Evolutionary conservation across 30 jellyfish, hydroid and myxozoan genomes (phyloP), one percentile per base, ranked within the genome.

Genomic region (Rhopilema esculentum): DNA sequence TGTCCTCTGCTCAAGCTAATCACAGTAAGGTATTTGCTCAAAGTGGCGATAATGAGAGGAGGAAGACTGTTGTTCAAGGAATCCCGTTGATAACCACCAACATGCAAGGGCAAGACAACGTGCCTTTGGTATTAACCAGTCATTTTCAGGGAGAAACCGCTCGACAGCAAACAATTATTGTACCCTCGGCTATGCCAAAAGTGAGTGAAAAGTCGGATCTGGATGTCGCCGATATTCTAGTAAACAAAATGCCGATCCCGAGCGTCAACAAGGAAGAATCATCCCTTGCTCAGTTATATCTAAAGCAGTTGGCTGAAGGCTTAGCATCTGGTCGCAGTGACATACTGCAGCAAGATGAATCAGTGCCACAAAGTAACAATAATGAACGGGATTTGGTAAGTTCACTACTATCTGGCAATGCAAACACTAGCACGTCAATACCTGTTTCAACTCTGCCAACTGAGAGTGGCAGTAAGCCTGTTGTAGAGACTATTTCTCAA

Each of bases 191-290:
- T 8, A 30, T 48, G 31, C 87, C 91, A 33, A 83, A 93, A 32
- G 88, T 88, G 0, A 85, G 94, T 78, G 99, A 92, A 49, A 94
- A 94, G 82, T 91, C 97, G 18, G 99, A 94, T 75, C 85, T 89
- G 0, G 99, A 94, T 81, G 97, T 94, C 21, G 99, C 99, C 16
- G 99, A 94, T 82, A 94, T 94, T 32, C 92, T 94, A 15, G 97
- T 94, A 8, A 94, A 94, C 80, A 94, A 94, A 50, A 94, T 94
- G 99, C 99, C 99, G 21, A 94, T 94, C 4, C 99, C 99, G 17
- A 94, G 99, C 77, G 83, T 89, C 16, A 93, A 85, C 52, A 89
- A 86, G 78, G 97, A 89, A 33, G 97, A 89, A 51, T 66, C 97
- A n/a, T 89, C 97, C 0, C 82, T 84, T 27, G 88, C 95, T 1